Evolutionary conservation across 2,888 invertebrate genomes (phyloP).

Genomic region (Drosophila pseudotakahashii): DNA sequence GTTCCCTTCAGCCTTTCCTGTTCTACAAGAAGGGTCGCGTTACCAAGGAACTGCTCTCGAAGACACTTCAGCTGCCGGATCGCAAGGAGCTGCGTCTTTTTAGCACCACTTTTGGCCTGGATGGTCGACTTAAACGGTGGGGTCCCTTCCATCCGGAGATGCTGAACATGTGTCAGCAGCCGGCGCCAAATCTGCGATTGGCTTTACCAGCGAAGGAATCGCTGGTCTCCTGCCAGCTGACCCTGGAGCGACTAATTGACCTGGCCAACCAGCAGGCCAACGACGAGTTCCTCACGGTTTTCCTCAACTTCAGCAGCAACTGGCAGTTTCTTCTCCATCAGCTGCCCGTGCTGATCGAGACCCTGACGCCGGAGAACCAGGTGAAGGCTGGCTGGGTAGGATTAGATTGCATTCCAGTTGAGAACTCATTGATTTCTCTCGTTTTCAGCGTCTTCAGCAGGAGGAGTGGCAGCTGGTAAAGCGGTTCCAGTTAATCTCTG

Average conservation of each 20-base stretch:
- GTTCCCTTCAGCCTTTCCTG: conserved; percentile 80
- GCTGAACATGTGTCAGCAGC: conserved; percentile 75
- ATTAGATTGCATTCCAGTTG: no score
- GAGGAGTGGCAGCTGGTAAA: conserved; percentile 88
- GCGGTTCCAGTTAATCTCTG: conserved; percentile 89
- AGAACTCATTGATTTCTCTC: not conserved
- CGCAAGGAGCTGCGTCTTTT: conserved; percentile 60
- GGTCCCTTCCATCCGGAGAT: conserved; percentile 71
- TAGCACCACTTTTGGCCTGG: conserved; percentile 67
- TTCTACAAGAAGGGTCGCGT: conserved; percentile 81
- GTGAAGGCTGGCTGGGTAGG: conserved; percentile 45
- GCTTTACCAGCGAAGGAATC: conserved; percentile 41
- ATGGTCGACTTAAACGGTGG: conserved; percentile 76
- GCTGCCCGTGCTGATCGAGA: conserved; percentile 82
- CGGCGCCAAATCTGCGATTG: conserved; percentile 46
- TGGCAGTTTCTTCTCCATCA: conserved; percentile 68
- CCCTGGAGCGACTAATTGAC: conserved; percentile 81
- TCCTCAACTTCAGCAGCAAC: conserved; percentile 80
- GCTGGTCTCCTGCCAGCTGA: conserved; percentile 72
- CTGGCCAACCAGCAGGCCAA: conserved; percentile 66
- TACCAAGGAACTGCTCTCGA: conserved; percentile 65
- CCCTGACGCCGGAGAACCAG: conserved; percentile 77
- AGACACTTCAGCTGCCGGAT: conserved; percentile 56
- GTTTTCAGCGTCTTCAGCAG: conserved; percentile 83
- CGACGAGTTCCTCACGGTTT: conserved; percentile 78